phyloP scores from a whole-genome alignment of 1,140 invertebrate genomes.

The Tyrophagus putrescentiae region DNA sequence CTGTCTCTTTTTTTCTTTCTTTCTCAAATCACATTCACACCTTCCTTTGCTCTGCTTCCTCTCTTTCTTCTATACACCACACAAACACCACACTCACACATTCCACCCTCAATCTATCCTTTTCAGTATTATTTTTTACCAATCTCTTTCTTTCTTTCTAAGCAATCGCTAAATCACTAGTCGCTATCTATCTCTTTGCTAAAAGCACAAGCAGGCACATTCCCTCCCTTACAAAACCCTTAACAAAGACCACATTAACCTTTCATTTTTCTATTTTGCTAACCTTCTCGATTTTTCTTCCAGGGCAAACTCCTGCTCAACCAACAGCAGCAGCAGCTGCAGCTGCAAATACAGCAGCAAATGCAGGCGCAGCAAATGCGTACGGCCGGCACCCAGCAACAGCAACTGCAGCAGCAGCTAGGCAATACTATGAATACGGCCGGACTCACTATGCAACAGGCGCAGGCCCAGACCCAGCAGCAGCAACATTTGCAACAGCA shows the following conservation, averaged over 20 bases:
- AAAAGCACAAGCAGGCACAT: not conserved
- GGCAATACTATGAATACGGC: not conserved
- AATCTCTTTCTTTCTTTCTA: no score
- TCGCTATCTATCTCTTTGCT: not conserved
- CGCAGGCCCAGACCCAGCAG: not conserved
- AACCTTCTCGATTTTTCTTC: no score
- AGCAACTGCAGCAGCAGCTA: not conserved
- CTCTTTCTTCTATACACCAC: not conserved
- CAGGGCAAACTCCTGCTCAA: not conserved
- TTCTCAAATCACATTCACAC: constrained; percentile 17
- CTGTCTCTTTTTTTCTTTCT: not conserved
- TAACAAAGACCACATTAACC: not conserved
- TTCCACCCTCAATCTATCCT: not conserved
- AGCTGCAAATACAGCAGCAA: not conserved
- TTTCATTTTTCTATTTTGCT: no score
- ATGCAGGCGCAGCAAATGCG: not conserved
- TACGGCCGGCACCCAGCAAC: not conserved
- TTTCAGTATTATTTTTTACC: not conserved
- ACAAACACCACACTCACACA: not conserved
- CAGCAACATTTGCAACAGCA: constrained; percentile 4
- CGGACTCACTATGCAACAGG: not conserved
- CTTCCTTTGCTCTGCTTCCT: constrained; percentile 17
- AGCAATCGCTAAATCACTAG: no score
- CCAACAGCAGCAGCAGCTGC: not conserved
- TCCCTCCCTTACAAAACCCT: not conserved